These are phyloP conservation scores for Bellardia bayeri DNA, from an alignment of 2,888 invertebrate species.

Conservation along the genomic window DNA sequence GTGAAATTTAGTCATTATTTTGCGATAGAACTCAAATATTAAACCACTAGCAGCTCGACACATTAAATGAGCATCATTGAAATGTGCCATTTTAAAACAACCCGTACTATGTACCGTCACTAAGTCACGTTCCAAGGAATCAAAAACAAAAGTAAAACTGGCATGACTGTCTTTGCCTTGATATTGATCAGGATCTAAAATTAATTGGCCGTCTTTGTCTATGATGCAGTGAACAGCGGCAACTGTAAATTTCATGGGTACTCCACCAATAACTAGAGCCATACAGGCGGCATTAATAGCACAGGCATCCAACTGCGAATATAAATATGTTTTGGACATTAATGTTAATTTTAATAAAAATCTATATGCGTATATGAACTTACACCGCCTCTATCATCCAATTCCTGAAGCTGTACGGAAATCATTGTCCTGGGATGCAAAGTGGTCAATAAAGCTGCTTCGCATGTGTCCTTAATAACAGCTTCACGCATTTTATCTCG, in stretches of 20 bases:
- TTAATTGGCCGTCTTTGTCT: constrained; percentile 86
- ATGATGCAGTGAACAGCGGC: constrained; percentile 92
- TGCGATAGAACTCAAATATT: constrained; percentile 90
- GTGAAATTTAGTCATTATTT: constrained; percentile 79
- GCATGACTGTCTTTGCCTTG: constrained; percentile 86
- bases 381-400: constrained; percentile 93
- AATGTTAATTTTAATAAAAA: background rate
- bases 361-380: constrained; percentile 75
- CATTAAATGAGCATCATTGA: constrained; percentile 87
- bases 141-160: constrained; percentile 90
- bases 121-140: constrained; percentile 86
- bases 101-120: constrained; percentile 89
- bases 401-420: constrained; percentile 92
- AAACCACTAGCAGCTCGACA: constrained; percentile 88
- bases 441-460: constrained; percentile 88
- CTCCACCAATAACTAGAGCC: constrained; percentile 92
- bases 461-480: constrained; percentile 90
- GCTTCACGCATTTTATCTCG: constrained; percentile 90
- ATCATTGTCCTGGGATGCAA: constrained; percentile 93
- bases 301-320: constrained; percentile 88
- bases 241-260: constrained; percentile 92
- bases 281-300: constrained; percentile 93
- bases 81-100: constrained; percentile 87
- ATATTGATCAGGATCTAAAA: constrained; percentile 87
- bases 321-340: background rate